Conservation (phyloP, 2,797 vertebrate genomes). For the Takifugu rubripes region DNA sequence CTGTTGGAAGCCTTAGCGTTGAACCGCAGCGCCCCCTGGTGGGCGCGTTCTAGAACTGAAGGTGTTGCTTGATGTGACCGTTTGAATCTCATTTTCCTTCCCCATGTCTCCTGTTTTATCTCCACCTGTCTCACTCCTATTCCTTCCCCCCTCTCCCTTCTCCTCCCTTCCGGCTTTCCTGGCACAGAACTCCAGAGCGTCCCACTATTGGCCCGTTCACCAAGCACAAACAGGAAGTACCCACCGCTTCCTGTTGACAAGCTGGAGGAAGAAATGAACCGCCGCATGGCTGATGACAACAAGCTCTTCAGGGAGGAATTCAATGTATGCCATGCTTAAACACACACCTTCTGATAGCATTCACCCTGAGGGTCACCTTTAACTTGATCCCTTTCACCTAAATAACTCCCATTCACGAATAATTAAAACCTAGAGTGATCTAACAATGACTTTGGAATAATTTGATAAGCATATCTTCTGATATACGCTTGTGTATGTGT, state of each 20-base stretch:
- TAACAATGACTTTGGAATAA: no score
- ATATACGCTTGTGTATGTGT: slow-evolving; percentile 8
- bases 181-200: slow-evolving; percentile 91
- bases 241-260: slow-evolving; percentile 94
- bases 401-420: not conserved
- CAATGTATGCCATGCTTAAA: slow-evolving; percentile 79
- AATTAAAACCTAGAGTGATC: not conserved
- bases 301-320: slow-evolving; percentile 98
- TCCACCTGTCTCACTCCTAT: slow-evolving; percentile 36
- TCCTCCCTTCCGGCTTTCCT: slow-evolving; percentile 47
- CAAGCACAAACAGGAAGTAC: slow-evolving; percentile 98
- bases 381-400: not conserved
- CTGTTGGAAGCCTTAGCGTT: slow-evolving; percentile 24
- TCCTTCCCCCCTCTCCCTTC: slow-evolving; percentile 36
- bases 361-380: not conserved
- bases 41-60: slow-evolving; percentile 30
- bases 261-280: slow-evolving; percentile 98
- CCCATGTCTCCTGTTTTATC: slow-evolving; percentile 37
- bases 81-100: slow-evolving; percentile 22
- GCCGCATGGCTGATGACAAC: slow-evolving; percentile 97
- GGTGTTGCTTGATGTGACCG: slow-evolving; percentile 10
- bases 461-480: not conserved
- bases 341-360: slow-evolving; percentile 11
- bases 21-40: slow-evolving; percentile 63
- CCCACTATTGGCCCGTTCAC: slow-evolving; percentile 92